Conservation (phyloP, 2,113 vertebrate genomes). For the Numenius arquata region DNA sequence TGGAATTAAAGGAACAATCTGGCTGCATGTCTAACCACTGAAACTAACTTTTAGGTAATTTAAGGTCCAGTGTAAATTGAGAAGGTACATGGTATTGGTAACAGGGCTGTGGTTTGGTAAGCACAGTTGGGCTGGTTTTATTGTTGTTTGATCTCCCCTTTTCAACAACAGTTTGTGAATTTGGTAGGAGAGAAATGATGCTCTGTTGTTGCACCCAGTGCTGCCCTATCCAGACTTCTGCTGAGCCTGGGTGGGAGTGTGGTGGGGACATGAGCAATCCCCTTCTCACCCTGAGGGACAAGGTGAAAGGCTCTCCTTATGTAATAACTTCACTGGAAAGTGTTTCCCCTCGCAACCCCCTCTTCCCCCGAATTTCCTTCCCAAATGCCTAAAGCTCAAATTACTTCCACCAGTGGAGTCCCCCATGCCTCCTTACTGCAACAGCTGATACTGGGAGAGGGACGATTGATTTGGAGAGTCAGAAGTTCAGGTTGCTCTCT, state of each 20-base stretch:
- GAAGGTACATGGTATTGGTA: neutral
- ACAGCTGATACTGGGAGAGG: neutral
- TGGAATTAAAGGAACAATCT: neutral
- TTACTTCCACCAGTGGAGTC: fast-evolving
- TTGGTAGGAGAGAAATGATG: neutral
- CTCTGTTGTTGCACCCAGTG: neutral
- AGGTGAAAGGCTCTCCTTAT: neutral
- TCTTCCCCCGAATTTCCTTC: neutral
- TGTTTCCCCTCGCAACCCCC: neutral
- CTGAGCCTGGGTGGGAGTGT: neutral
- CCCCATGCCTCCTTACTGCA: neutral
- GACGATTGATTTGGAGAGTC: neutral
- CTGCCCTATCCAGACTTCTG: fast-evolving
- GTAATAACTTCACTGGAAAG: neutral
- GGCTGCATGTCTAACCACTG: neutral
- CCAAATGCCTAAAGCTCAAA: neutral
- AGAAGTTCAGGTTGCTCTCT: neutral
- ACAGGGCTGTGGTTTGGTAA: neutral
- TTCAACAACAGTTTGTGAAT: neutral
- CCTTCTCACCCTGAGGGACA: neutral
- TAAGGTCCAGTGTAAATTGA: neutral
- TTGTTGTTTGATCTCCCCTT: neutral
- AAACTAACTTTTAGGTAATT: neutral
- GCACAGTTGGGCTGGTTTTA: neutral
- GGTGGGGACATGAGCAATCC: neutral